phyloP scores from a whole-genome alignment of 2,797 vertebrate species.

The Thripadectes ignobilis region DNA sequence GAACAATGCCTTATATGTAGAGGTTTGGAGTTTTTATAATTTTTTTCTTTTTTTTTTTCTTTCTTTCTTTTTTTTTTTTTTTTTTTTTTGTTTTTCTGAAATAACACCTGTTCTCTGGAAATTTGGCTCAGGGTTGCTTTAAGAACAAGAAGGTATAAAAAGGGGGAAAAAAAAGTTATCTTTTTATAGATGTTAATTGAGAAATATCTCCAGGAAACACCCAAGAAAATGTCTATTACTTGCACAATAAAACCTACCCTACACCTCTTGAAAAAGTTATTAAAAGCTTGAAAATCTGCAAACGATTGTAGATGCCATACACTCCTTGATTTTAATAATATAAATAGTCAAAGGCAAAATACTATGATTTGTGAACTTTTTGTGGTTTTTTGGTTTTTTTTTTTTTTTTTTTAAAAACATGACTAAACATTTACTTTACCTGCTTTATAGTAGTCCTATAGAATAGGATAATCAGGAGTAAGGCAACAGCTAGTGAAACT shows the following conservation, averaged over 20 bases:
- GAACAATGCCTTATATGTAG: neutral
- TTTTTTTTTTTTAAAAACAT: neutral
- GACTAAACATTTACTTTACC: neutral
- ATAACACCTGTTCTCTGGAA: neutral
- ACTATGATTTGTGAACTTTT: neutral
- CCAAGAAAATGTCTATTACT: neutral
- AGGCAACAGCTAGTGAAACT: neutral
- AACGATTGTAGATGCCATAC: neutral
- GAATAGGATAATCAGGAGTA: neutral
- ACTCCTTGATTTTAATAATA: neutral
- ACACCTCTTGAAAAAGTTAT: neutral
- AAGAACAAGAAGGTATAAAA: neutral
- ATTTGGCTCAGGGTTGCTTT: neutral
- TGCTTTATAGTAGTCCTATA: neutral
- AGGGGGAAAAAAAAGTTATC: no score
- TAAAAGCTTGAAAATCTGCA: neutral
- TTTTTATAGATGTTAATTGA: neutral
- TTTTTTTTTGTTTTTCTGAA: neutral
- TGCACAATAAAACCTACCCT: neutral
- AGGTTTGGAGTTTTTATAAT: neutral
- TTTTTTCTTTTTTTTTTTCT: accelerated
- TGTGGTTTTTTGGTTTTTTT: no score
- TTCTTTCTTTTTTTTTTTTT: no score
- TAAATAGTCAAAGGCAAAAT: neutral
- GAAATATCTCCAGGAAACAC: neutral